Conservation (phyloP, 2,888 invertebrate genomes). For the Drosophila setosimentum region DNA sequence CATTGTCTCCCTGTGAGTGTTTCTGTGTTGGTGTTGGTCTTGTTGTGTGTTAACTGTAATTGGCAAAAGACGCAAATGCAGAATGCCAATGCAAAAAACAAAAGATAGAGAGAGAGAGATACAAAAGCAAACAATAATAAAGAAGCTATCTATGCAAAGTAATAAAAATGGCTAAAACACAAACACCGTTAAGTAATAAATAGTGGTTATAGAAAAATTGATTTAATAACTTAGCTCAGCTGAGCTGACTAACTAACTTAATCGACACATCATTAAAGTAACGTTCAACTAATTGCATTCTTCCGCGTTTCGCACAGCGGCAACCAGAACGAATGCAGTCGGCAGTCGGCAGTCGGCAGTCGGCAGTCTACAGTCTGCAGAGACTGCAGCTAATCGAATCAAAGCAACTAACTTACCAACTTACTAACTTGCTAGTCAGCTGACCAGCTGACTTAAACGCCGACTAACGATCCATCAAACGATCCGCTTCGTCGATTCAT, state of each 20-base stretch:
- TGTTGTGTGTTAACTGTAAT: constrained; percentile 67
- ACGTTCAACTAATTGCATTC: constrained; percentile 69
- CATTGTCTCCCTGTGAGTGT: constrained; percentile 53
- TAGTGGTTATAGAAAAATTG: constrained; percentile 51
- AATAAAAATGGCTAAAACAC: constrained; percentile 62
- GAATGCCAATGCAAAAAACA: constrained; percentile 13
- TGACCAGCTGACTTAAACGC: constrained; percentile 11
- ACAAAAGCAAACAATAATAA: background rate
- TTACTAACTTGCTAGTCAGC: constrained; percentile 24
- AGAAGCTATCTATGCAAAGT: constrained; percentile 53
- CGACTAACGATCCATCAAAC: constrained; percentile 51
- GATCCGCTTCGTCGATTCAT: constrained; percentile 46
- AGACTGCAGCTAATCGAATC: constrained; percentile 36
- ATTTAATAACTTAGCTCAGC: constrained; percentile 53
- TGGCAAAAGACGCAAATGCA: constrained; percentile 53
- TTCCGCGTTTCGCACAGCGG: constrained; percentile 57
- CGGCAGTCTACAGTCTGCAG: background rate
- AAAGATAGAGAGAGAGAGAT: background rate
- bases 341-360: background rate
- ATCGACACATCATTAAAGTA: constrained; percentile 60
- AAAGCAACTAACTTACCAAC: constrained; percentile 41
- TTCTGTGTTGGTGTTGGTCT: background rate
- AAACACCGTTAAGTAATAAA: constrained; percentile 72
- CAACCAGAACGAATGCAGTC: constrained; percentile 33
- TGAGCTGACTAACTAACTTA: constrained; percentile 2